Conservation (phyloP, 2,113 vertebrate genomes). For the Plecturocebus donacophilus region DNA sequence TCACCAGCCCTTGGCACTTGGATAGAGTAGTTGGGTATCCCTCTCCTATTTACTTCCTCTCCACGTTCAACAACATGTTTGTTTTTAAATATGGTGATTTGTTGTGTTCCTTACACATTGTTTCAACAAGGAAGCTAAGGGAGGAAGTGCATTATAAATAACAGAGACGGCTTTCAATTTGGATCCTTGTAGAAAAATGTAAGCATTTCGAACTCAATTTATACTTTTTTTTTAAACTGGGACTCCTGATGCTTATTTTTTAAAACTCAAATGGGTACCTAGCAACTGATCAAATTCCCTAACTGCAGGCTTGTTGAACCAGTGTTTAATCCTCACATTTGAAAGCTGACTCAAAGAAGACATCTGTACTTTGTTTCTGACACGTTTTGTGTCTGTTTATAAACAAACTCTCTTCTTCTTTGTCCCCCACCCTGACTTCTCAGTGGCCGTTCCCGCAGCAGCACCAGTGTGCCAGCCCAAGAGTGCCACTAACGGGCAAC, state of each 20-base stretch:
- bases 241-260: background rate
- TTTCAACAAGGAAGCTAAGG: conserved; percentile 1
- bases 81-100: background rate
- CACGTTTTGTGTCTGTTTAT: background rate
- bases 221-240: background rate
- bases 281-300: background rate
- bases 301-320: background rate
- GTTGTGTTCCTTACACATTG: background rate
- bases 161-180: background rate
- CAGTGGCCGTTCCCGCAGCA: conserved; percentile 95
- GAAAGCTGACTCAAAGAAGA: conserved; percentile 18
- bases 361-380: conserved; percentile 18
- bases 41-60: background rate
- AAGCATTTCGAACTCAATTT: background rate
- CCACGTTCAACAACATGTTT: background rate
- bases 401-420: conserved; percentile 58
- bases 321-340: background rate
- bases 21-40: background rate
- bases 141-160: background rate
- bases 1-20: background rate
- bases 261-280: background rate
- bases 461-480: conserved; percentile 89
- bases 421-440: conserved; percentile 29
- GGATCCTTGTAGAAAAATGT: background rate
- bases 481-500: conserved; percentile 76